phyloP scores from a whole-genome alignment of 2,888 invertebrate genomes.

The Trichopoda pennipes region DNA sequence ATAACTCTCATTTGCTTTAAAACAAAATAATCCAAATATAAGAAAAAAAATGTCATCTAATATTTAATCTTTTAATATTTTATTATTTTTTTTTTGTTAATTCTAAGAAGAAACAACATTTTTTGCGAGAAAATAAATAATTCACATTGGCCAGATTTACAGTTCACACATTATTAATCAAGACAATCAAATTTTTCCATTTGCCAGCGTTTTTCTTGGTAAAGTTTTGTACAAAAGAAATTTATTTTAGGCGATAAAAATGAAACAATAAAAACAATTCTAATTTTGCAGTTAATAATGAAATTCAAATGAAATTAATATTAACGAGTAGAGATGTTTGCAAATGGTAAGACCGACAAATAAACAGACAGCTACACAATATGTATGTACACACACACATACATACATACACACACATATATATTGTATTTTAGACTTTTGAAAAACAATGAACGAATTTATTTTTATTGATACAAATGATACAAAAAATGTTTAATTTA shows the following conservation, averaged over 20 bases:
- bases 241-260: slow-evolving; percentile 16
- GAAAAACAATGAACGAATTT: no score
- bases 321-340: background rate
- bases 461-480: no score
- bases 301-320: background rate
- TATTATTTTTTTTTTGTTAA: background rate
- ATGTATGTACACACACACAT: no score
- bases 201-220: background rate
- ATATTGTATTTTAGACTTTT: background rate
- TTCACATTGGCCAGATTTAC: background rate
- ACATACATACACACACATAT: background rate
- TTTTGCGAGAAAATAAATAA: background rate
- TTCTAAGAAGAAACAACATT: background rate
- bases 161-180: background rate
- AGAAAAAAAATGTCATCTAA: no score
- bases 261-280: slow-evolving; percentile 27
- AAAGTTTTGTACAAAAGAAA: background rate
- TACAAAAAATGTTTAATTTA: no score
- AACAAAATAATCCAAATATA: no score
- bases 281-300: slow-evolving; percentile 54
- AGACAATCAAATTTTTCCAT: background rate
- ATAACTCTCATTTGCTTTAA: no score
- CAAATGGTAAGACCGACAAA: background rate
- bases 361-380: background rate
- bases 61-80: no score